Conservation (phyloP, 2,797 vertebrate species). For the Scomberomorus guttatus region DNA sequence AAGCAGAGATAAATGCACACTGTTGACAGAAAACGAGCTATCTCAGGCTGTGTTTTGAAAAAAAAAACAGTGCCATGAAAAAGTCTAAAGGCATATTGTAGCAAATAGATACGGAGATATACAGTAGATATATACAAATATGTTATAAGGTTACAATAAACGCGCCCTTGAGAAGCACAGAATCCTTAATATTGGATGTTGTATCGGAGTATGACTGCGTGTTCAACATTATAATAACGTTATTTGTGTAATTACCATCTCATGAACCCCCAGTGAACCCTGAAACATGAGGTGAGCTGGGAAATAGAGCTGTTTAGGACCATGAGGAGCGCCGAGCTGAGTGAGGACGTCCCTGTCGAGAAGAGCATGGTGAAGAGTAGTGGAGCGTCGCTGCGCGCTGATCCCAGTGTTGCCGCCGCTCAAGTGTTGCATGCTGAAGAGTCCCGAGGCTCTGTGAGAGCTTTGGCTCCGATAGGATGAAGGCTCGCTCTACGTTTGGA, state of each 20-base stretch:
- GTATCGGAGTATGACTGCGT: not conserved
- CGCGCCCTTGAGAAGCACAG: not conserved
- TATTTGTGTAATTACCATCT: not conserved
- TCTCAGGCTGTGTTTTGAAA: slow-evolving; percentile 6
- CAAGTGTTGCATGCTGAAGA: slow-evolving; percentile 56
- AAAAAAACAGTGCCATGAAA: slow-evolving; percentile 3
- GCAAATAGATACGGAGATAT: not conserved
- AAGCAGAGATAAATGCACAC: not conserved
- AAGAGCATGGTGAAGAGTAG: slow-evolving; percentile 52
- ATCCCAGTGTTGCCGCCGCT: slow-evolving; percentile 53
- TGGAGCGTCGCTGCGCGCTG: slow-evolving; percentile 52
- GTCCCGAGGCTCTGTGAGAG: slow-evolving; percentile 24
- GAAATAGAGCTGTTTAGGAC: slow-evolving; percentile 66
- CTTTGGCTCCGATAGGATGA: slow-evolving; percentile 47
- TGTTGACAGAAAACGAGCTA: not conserved
- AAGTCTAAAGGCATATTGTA: not conserved
- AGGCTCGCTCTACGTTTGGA: slow-evolving; percentile 58
- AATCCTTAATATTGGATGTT: not conserved
- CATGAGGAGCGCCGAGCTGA: slow-evolving; percentile 64
- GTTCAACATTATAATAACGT: not conserved
- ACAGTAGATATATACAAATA: not conserved
- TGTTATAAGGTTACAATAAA: not conserved
- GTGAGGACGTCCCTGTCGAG: slow-evolving; percentile 53
- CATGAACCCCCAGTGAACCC: slow-evolving; percentile 26
- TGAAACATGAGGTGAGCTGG: not conserved